These are phyloP conservation scores for Intellagama lesueurii DNA, from an alignment of 2,797 vertebrate species.

Conservation along the genomic window DNA sequence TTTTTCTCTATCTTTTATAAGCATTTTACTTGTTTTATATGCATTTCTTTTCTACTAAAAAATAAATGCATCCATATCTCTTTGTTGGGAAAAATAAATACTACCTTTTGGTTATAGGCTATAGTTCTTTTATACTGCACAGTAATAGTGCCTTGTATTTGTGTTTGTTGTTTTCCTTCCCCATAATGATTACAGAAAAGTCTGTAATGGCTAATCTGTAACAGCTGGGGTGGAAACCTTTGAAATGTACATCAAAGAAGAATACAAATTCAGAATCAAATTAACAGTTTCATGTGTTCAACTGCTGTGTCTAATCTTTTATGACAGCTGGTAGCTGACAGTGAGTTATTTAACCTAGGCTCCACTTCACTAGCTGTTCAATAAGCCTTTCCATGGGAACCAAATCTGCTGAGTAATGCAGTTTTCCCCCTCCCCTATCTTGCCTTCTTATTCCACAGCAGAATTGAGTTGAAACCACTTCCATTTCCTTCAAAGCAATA, in stretches of 20 bases:
- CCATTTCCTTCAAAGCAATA: constrained; percentile 57
- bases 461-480: constrained; percentile 68
- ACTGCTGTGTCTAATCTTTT: constrained; percentile 75
- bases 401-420: constrained; percentile 72
- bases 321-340: constrained; percentile 78
- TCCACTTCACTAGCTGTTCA: constrained; percentile 75
- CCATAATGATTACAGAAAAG: constrained; percentile 50
- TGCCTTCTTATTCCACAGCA: constrained; percentile 55
- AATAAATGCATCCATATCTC: neutral
- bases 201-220: constrained; percentile 53
- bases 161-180: constrained; percentile 9
- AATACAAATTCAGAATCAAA: constrained; percentile 71
- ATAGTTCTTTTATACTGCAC: neutral
- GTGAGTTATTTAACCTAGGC: constrained; percentile 74
- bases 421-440: constrained; percentile 29
- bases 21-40: neutral
- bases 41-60: neutral
- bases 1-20: neutral
- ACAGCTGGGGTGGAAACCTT: constrained; percentile 57
- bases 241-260: constrained; percentile 63
- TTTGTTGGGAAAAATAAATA: constrained; percentile 23
- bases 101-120: constrained; percentile 1
- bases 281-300: constrained; percentile 70
- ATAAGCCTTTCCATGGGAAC: constrained; percentile 71
- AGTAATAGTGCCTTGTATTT: constrained; percentile 35